Base-by-base conservation (phyloP, 2,113 vertebrate species). In the Rhynchopsitta pachyrhyncha region DNA sequence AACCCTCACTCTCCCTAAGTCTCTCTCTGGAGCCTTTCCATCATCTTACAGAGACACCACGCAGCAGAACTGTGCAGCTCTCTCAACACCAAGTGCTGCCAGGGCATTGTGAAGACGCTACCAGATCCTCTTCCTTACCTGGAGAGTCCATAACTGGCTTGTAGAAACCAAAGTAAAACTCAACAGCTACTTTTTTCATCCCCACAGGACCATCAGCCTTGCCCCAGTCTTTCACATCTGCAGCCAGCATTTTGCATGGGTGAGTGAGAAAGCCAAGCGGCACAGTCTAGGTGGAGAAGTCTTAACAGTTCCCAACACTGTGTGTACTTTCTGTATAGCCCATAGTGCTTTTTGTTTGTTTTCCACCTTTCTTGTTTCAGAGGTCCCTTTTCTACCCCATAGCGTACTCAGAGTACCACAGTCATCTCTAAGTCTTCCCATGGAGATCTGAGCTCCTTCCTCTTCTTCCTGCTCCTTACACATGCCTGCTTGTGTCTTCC, bases 1-100 rank as follows among this genome's bases (percentile, higher is more conserved):
- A 59, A 59, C 2, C 10, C 20, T 11, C 1, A 0, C 5, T 28
- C 3, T 23, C 8, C 6, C 17, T 7, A 17, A 25, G 14, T 24
- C 8, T 73, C 22, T 24, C 11, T 29, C 28, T 0, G 2, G 33
- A 69, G 35, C 12, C 47, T 47, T 46, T 16, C 33, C 3, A 3
- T n/a, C 44, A 13, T 57, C n/a, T 39, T 14, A 8, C 9, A 9
- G 55, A 49, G 62, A 23, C 22, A 49, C 2, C 4, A 13, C 2
- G 25, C 19, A 22, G 9, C 41, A 70, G 25, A 31, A 19, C 33
- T 14, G 17, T 2, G 24, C 31, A 35, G 46, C 12, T 50, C 17
- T 33, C 75, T 37, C 44, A 53, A 11, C n/a, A 50, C 10, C 19
- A 29, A n/a, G 9, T 10, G 6, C 17, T 55, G 23, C 13, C 35